Evolutionary conservation across 2,888 invertebrate genomes (phyloP), one percentile per base, ranked within the genome.

Genomic region (Epinotia bilunana): DNA sequence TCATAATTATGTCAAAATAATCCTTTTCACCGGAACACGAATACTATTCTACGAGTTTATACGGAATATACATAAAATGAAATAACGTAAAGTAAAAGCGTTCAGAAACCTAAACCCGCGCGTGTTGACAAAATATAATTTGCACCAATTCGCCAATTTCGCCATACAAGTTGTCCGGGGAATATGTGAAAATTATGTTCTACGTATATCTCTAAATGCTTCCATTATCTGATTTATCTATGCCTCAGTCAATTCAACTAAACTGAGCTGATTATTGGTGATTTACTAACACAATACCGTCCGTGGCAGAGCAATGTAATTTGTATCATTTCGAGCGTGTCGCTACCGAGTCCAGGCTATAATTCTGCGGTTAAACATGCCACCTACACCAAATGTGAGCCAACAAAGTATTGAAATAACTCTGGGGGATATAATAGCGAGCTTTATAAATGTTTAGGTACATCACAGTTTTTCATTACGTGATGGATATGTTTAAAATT

Each of bases 291-390:
- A 69, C 58, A 68, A 43, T 58, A 13, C 64, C 33, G 65, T 23
- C 43, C 23, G 43, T 46, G 69, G 58, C 46, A 60, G 57, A 23
- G 39, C 9, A 43, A 57, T 69, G 68, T 57, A 64, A 58, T 72
- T 72, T 64, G 46, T 72, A 64, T 64, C 57, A 72, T 72, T 58
- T 57, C 49, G 65, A 57, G 49, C 72, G 65, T 72, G 72, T 57
- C 57, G 58, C 64, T 64, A 63, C 39, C 55, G 63, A 23, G 46
- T 18, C 23, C 57, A 28, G 46, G 33, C 58, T 33, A 65, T 60
- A 49, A 65, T 65, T 65, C 33, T 72, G 72, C 65, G 64, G 72
- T 72, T 65, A 49, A 72, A 49, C 23, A 63, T 64, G 72, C 57
- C 33, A 64, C 23, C 20, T 28, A 28, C 23, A 28, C 64, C 65